These are phyloP conservation scores for Tetrax tetrax DNA, from an alignment of 2,113 vertebrate species.

Conservation along the genomic window DNA sequence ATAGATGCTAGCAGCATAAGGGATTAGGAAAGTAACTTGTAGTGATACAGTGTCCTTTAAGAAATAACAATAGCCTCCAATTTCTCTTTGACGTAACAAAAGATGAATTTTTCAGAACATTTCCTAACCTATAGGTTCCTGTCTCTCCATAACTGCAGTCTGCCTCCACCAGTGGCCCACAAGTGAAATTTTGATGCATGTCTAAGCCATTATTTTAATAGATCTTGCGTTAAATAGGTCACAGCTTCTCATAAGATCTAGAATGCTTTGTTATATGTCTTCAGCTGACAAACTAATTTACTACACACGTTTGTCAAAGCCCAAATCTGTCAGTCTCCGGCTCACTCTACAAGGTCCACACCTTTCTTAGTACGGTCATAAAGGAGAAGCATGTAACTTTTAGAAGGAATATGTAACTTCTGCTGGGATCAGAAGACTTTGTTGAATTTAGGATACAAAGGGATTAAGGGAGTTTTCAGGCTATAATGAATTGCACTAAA, in stretches of 20 bases:
- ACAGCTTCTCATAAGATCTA: background rate
- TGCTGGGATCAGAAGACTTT: background rate
- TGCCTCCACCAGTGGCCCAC: background rate
- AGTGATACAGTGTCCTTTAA: background rate
- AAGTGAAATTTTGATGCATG: background rate
- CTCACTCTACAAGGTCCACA: background rate
- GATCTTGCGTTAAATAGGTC: constrained; percentile 27
- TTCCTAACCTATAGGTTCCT: background rate
- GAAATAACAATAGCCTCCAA: background rate
- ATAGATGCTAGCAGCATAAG: background rate
- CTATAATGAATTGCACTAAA: background rate
- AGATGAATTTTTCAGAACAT: background rate
- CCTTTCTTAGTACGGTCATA: background rate
- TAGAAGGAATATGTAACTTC: background rate
- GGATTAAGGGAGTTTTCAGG: background rate
- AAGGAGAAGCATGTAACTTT: background rate
- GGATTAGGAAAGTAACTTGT: background rate
- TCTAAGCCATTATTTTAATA: background rate
- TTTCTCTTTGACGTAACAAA: background rate
- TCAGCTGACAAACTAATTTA: constrained; percentile 38
- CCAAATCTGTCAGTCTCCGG: background rate
- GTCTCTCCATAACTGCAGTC: background rate
- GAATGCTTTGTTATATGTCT: background rate
- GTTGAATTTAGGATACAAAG: background rate
- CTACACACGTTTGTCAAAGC: background rate